Evolutionary conservation across 1,140 invertebrate species (phyloP).

Genomic region (Charaxes varanes): DNA sequence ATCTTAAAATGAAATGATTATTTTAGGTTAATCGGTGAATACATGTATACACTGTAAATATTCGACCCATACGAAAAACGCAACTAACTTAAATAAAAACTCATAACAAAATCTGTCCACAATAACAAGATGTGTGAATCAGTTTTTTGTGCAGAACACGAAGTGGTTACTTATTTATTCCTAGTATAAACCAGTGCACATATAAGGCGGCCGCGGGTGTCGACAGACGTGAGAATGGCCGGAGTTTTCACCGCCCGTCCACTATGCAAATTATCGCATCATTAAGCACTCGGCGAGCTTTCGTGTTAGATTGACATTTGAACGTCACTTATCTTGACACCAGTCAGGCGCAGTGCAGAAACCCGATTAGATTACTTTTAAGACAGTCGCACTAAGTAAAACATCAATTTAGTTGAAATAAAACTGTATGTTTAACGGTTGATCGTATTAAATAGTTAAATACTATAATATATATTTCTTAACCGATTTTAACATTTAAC

Average conservation of each 20-base stretch:
- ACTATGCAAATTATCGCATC: conserved; percentile 72
- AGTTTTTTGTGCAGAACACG: too few relatives aligned
- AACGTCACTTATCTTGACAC: conserved; percentile 18
- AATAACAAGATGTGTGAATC: conserved; percentile 15
- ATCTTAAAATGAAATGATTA: too few relatives aligned
- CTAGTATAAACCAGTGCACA: conserved; percentile 7
- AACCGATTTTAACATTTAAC: too few relatives aligned
- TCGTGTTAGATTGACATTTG: conserved; percentile 58
- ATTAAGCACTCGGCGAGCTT: conserved; percentile 63
- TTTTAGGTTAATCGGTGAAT: too few relatives aligned
- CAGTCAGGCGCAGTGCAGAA: conserved; percentile 19
- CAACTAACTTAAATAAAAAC: too few relatives aligned
- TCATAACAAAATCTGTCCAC: conserved; percentile 43
- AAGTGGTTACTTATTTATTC: too few relatives aligned
- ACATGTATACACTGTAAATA: too few relatives aligned
- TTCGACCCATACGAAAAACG: too few relatives aligned
- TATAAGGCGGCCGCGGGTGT: conserved; percentile 44
- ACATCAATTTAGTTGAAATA: neutral
- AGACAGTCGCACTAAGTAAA: neutral
- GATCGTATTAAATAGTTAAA: too few relatives aligned
- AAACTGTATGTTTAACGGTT: too few relatives aligned
- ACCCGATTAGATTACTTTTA: neutral
- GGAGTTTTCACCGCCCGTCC: conserved; percentile 38
- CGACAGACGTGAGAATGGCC: conserved; percentile 66
- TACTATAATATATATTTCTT: too few relatives aligned